Base-by-base conservation (phyloP, 2,888 invertebrate species). In the Sycophila texana region DNA sequence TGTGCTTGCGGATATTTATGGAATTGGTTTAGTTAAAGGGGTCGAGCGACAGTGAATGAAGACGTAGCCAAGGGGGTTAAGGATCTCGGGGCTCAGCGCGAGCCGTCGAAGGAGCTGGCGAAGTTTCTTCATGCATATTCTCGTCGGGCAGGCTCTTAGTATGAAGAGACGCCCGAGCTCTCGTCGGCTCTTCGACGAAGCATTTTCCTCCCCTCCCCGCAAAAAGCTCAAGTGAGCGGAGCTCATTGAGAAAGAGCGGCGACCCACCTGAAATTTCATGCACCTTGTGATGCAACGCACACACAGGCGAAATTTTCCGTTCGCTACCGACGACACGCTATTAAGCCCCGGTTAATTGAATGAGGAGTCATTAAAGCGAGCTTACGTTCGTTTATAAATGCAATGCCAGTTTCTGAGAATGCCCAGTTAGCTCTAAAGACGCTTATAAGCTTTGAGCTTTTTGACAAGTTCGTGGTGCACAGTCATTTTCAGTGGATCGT, bases 101-200 rank as follows among this genome's bases (percentile, higher is more conserved):
- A 14, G 53, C 53, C 26, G 26, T 63, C 68, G 68, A 76, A 70
- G 66, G 66, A 75, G 65, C 65, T 51, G 70, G 58, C 26, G 30
- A 77, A 78, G 68, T 78, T 68, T 74, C 78, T 74, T 78, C 74
- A 68, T 63, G 78, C 68, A 61, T 77, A 77, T 77, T 77, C 71
- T 58, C 63, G 53, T 51, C 22, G 53, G 26, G n/a, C n/a, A n/a
- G 39, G 49, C 67, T 60, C 55, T 55, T 60, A 61, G 20, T 55
- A 73, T 61, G 68, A 57, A 49, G 49, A 63, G 47, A 18, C n/a
- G 55, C 58, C 16, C 66, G 18, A 20, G 49, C 53, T 63, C 20
- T 77, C 72, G 71, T 61, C 47, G 30, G 66, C 55, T 74, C 67
- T 78, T 60, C 63, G 55, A 13, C 66, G 63, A 74, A 68, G 63